Conservation (phyloP, 2,797 vertebrate species). For the Erpetoichthys calabaricus region DNA sequence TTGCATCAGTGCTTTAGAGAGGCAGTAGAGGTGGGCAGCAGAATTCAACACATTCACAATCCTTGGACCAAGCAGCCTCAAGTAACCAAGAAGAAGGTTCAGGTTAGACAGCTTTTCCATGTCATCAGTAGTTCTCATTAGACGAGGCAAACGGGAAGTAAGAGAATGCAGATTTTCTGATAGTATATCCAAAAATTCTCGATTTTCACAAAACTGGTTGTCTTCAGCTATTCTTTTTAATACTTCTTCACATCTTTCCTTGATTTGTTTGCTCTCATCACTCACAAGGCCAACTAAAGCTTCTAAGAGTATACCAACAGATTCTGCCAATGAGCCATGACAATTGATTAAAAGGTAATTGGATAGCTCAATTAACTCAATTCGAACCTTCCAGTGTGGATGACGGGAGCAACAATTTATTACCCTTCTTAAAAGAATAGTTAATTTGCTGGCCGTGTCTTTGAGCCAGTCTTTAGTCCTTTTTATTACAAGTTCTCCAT, state of each 20-base stretch:
- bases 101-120: slow-evolving; percentile 69
- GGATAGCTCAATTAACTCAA: slow-evolving; percentile 60
- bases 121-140: slow-evolving; percentile 80
- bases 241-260: slow-evolving; percentile 39
- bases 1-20: slow-evolving; percentile 76
- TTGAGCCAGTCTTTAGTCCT: slow-evolving; percentile 65
- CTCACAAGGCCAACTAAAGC: slow-evolving; percentile 69
- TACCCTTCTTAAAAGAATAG: slow-evolving; percentile 59
- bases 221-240: slow-evolving; percentile 47
- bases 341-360: slow-evolving; percentile 57
- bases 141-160: slow-evolving; percentile 69
- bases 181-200: slow-evolving; percentile 61
- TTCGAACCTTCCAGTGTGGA: slow-evolving; percentile 77
- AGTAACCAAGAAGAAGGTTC: slow-evolving; percentile 70
- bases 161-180: slow-evolving; percentile 81
- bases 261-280: slow-evolving; percentile 63
- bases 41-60: slow-evolving; percentile 67
- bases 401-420: slow-evolving; percentile 61
- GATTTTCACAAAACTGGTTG: slow-evolving; percentile 33
- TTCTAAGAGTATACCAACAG: slow-evolving; percentile 59
- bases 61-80: slow-evolving; percentile 72
- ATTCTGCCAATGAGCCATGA: slow-evolving; percentile 49
- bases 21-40: slow-evolving; percentile 59
- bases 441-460: slow-evolving; percentile 55
- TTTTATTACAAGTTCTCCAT: slow-evolving; percentile 56